These are phyloP conservation scores for Halcyon leucocephala DNA, from an alignment of 2,797 vertebrate genomes.

Conservation along the genomic window DNA sequence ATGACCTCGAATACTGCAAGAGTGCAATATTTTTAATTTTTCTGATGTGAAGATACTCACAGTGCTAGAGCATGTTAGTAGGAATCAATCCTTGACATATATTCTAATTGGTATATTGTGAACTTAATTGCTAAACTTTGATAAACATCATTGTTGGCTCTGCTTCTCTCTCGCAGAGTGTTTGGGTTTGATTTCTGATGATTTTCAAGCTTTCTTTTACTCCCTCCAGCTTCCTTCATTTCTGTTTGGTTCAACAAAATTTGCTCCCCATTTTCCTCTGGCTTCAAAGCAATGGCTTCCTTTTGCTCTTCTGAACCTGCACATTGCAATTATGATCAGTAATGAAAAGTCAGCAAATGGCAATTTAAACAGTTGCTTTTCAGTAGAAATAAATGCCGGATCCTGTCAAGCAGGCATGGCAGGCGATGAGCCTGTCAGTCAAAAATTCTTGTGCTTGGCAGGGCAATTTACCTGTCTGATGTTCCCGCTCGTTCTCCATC, in stretches of 20 bases:
- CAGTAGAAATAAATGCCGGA: background rate
- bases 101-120: background rate
- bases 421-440: constrained; percentile 37
- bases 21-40: background rate
- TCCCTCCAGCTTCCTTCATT: background rate
- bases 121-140: constrained; percentile 1
- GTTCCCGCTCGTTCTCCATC: constrained; percentile 41
- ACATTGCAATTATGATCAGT: constrained; percentile 32
- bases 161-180: background rate
- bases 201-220: background rate
- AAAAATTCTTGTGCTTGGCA: constrained; percentile 9
- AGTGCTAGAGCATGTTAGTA: background rate
- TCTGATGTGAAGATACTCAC: background rate
- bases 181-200: background rate
- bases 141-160: background rate
- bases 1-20: background rate
- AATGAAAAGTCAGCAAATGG: constrained; percentile 32
- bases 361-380: constrained; percentile 23
- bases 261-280: background rate
- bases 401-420: background rate
- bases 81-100: background rate
- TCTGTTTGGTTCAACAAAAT: background rate
- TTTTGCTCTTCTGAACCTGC: constrained; percentile 18
- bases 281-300: background rate
- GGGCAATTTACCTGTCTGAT: constrained; percentile 46